A percentile compares a stretch with the other conserved stretches of the same genome.
Evolutionary conservation across 2,113 vertebrate species (phyloP).

Genomic region (Phalacrocorax brasilianus): DNA sequence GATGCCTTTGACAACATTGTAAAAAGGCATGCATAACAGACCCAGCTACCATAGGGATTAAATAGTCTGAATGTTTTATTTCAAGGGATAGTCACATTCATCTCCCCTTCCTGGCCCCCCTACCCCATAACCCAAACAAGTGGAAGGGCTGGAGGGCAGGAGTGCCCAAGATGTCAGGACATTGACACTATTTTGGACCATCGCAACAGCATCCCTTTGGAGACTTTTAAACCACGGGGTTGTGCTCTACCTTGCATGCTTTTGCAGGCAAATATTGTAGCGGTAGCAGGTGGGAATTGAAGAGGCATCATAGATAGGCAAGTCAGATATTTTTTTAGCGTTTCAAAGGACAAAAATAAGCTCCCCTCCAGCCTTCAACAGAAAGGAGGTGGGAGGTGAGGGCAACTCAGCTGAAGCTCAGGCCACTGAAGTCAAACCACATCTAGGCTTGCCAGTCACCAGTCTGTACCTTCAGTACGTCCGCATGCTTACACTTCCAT

Average conservation of each 20-base stretch:
- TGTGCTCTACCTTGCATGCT: background rate
- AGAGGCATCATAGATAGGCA: background rate
- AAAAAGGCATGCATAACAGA: background rate
- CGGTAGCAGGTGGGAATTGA: background rate
- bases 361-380: background rate
- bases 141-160: background rate
- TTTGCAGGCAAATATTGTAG: background rate
- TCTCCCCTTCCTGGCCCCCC: background rate
- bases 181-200: background rate
- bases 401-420: background rate
- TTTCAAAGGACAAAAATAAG: background rate
- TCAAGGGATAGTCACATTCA: background rate
- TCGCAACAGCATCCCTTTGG: background rate
- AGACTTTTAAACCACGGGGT: background rate
- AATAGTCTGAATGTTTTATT: background rate
- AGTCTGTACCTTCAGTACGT: background rate
- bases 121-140: background rate
- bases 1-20: background rate
- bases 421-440: background rate
- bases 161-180: background rate
- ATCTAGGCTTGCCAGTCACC: background rate
- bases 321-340: background rate
- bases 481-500: background rate
- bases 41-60: background rate
- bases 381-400: background rate